These are phyloP conservation scores for Dermochelys coriacea DNA, from an alignment of 2,797 vertebrate species.

Conservation along the genomic window DNA sequence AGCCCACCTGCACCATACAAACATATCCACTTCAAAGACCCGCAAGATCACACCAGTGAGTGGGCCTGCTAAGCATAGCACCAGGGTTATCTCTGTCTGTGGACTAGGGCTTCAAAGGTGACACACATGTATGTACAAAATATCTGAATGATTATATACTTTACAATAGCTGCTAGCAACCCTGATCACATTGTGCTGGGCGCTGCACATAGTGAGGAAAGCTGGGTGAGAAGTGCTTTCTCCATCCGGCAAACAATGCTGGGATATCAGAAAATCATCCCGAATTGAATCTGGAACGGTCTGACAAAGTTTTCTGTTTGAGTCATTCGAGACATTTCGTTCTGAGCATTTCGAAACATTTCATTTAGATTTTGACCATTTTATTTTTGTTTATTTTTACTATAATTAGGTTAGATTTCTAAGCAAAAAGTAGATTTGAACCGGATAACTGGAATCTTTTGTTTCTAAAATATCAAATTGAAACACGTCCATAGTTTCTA, in stretches of 20 bases:
- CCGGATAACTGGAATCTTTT: neutral
- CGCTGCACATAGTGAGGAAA: too few relatives aligned
- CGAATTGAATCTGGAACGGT: neutral
- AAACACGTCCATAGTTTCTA: neutral
- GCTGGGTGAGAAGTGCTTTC: neutral
- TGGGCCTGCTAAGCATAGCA: neutral
- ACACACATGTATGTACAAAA: fast-evolving
- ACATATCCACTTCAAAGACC: fast-evolving
- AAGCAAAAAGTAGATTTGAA: neutral
- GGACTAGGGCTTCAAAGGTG: fast-evolving
- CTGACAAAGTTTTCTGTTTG: neutral
- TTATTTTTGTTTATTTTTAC: neutral
- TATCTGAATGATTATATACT: neutral
- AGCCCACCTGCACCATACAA: fast-evolving
- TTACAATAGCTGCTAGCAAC: neutral
- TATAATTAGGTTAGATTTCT: neutral
- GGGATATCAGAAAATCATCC: neutral
- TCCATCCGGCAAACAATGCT: neutral
- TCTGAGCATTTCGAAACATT: neutral
- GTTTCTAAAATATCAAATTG: neutral
- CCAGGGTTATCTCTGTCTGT: fast-evolving
- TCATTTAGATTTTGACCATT: neutral
- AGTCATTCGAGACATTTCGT: neutral
- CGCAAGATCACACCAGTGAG: neutral
- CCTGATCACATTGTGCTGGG: too few relatives aligned